Conservation (phyloP, 2,113 vertebrate species). For the Fulmarus glacialis region DNA sequence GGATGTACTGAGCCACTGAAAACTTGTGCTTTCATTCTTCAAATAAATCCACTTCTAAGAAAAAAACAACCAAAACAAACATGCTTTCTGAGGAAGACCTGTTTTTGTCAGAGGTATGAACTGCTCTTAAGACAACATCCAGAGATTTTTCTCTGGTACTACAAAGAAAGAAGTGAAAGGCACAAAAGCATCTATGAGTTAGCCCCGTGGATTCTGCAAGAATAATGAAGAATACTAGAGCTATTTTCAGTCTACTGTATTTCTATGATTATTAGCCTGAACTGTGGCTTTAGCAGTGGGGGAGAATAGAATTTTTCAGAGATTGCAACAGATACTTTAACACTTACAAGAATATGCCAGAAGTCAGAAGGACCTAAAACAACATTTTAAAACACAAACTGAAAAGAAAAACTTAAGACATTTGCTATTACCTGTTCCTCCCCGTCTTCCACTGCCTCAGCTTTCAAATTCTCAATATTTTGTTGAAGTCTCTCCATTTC, state of each 20-base stretch:
- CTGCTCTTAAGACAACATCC: not conserved
- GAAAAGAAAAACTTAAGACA: not conserved
- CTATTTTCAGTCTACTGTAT: not conserved
- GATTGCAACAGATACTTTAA: not conserved
- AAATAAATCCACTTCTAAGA: not conserved
- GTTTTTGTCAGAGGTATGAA: not conserved
- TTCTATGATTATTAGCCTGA: not conserved
- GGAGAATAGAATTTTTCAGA: not conserved
- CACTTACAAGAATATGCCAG: not conserved
- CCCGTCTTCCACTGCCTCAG: constrained; percentile 71
- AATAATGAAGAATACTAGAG: not conserved
- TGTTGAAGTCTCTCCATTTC: constrained; percentile 93
- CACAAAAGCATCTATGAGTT: not conserved
- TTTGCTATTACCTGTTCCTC: constrained; percentile 84
- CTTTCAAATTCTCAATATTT: constrained; percentile 86
- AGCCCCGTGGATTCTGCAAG: not conserved
- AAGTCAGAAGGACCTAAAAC: not conserved
- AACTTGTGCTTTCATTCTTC: not conserved
- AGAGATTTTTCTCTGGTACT: not conserved
- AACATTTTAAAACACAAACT: not conserved
- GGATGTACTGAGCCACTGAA: not conserved
- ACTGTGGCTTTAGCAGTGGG: not conserved
- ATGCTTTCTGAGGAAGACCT: not conserved
- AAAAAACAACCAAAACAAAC: not conserved
- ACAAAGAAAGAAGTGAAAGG: not conserved